Conservation (phyloP, 2,113 vertebrate genomes). For the Crotalus horridus region DNA sequence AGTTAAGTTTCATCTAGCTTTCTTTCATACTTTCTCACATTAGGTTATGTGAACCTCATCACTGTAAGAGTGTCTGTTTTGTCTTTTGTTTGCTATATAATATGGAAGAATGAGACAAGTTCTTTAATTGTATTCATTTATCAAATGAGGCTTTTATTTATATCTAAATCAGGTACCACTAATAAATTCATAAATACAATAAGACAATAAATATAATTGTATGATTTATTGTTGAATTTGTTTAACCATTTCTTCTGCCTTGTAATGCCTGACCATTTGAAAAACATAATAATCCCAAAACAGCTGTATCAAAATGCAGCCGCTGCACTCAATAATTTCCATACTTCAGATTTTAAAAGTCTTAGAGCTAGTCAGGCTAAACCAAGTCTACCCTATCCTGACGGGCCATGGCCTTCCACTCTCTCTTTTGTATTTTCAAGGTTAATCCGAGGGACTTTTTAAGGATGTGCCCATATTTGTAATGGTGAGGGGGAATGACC, state of each 20-base stretch:
- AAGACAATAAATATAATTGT: not conserved
- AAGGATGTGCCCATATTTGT: not conserved
- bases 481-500: not conserved
- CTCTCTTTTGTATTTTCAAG: not conserved
- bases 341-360: not conserved
- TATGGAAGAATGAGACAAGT: not conserved
- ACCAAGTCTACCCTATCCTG: too few species aligned
- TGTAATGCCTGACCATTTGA: not conserved
- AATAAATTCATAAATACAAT: not conserved
- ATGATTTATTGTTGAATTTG: not conserved
- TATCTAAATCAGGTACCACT: not conserved
- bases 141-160: not conserved
- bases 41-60: not conserved
- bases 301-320: not conserved
- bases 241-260: not conserved
- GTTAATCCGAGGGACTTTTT: not conserved
- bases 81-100: not conserved
- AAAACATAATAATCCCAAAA: not conserved
- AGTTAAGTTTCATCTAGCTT: constrained; percentile 17
- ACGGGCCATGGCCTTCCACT: not conserved
- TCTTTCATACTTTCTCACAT: not conserved
- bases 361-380: not conserved
- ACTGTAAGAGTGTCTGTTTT: not conserved
- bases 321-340: not conserved
- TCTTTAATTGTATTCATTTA: constrained; percentile 11